Conservation (phyloP, 1,140 invertebrate species). For the Trypoxylus dichotomus region DNA sequence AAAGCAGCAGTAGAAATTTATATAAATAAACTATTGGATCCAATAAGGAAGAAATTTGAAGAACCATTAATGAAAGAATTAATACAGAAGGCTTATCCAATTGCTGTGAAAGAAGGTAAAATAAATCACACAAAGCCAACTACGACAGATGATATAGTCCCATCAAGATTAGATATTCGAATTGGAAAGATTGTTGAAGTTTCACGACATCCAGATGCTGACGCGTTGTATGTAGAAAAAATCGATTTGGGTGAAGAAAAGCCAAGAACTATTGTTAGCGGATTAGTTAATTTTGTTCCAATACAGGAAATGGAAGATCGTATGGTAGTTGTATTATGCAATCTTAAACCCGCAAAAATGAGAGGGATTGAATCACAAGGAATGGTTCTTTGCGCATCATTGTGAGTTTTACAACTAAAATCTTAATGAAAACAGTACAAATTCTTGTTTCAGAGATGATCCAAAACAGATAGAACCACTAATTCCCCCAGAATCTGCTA, state of each 20-base stretch:
- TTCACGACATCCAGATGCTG: conserved; percentile 93
- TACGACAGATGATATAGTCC: conserved; percentile 64
- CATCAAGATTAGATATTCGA: conserved; percentile 81
- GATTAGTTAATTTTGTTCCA: conserved; percentile 87
- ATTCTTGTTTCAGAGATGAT: conserved; percentile 57
- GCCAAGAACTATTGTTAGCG: conserved; percentile 81
- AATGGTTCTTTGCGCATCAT: conserved; percentile 90
- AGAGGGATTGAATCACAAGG: conserved; percentile 85
- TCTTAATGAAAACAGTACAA: background rate
- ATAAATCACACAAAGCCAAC: conserved; percentile 34
- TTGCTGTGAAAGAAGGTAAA: conserved; percentile 62
- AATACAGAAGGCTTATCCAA: conserved; percentile 79
- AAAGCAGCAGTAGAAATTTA: conserved; percentile 82
- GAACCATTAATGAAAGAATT: conserved; percentile 71
- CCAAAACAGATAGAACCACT: conserved; percentile 84
- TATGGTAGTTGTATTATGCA: conserved; percentile 88
- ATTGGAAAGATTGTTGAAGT: conserved; percentile 91
- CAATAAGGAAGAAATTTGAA: conserved; percentile 87
- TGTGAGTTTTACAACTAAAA: conserved; percentile 59
- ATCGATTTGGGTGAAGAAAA: conserved; percentile 78
- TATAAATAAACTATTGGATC: conserved; percentile 86
- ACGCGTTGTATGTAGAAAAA: conserved; percentile 91
- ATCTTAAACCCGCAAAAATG: conserved; percentile 93
- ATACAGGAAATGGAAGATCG: conserved; percentile 85
- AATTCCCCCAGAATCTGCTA: conserved; percentile 69